Evolutionary conservation across 2,888 invertebrate species (phyloP).

Genomic region (Cephus nigrinus): DNA sequence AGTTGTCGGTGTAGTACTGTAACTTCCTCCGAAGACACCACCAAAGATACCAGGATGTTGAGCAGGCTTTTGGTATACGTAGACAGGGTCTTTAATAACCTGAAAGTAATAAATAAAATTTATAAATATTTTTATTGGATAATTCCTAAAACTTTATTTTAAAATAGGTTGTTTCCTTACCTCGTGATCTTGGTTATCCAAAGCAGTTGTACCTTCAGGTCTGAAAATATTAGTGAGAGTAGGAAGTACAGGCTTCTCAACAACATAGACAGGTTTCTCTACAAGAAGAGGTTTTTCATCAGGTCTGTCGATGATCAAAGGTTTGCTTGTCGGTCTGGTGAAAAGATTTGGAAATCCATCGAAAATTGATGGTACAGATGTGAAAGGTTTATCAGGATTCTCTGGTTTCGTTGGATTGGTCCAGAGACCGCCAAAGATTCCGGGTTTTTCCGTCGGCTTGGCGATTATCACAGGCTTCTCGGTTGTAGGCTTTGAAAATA

Average conservation of each 20-base stretch:
- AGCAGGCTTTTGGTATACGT: conserved; percentile 25
- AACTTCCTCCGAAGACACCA: conserved; percentile 7
- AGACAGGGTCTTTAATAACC: conserved; percentile 28
- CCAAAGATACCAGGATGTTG: conserved; percentile 9
- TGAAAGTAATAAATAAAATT: conserved; percentile 3
- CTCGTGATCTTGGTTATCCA: conserved; percentile 17
- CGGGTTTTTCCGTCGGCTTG: conserved; percentile 16
- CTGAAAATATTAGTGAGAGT: neutral
- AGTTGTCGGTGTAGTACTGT: neutral
- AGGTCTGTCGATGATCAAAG: conserved; percentile 27
- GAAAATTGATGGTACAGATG: neutral
- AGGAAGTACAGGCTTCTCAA: conserved; percentile 17
- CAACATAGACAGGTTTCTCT: conserved; percentile 27
- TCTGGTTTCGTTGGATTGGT: conserved; percentile 21
- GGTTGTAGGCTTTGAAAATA: conserved; percentile 11
- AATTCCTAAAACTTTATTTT: neutral
- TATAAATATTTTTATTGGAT: neutral
- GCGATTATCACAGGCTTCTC: conserved; percentile 5
- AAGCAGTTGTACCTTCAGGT: neutral
- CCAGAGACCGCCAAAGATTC: conserved; percentile 25
- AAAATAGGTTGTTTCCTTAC: conserved; percentile 2
- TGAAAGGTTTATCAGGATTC: neutral
- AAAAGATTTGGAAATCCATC: conserved; percentile 15
- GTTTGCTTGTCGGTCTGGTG: conserved; percentile 16
- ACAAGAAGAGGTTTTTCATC: conserved; percentile 24